Evolutionary conservation across 2,113 vertebrate genomes (phyloP).

Genomic region (Misgurnus mizolepis): DNA sequence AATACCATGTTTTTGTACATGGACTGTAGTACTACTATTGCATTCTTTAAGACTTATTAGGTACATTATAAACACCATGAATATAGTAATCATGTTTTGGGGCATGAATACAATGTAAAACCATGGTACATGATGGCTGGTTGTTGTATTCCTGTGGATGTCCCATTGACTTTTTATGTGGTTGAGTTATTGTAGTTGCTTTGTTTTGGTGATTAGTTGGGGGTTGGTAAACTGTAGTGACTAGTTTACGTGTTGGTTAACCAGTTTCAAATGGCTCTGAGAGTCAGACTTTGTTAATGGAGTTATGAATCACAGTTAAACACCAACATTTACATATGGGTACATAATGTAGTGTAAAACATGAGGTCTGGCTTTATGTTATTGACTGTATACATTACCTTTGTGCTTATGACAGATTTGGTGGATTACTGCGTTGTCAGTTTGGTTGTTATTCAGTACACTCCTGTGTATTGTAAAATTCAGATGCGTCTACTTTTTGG

Average conservation of each 20-base stretch:
- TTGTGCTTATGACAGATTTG: neutral
- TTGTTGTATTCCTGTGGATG: neutral
- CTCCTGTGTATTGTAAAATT: too few species aligned
- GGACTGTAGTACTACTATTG: neutral
- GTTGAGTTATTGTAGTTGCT: neutral
- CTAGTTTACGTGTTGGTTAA: neutral
- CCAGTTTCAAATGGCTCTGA: neutral
- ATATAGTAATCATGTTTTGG: too few species aligned
- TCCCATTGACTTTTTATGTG: neutral
- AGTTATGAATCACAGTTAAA: neutral
- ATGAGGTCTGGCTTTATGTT: neutral
- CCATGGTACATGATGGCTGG: neutral
- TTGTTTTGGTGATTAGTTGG: neutral
- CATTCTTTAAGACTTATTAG: neutral
- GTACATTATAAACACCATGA: neutral
- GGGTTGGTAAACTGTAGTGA: slow-evolving; percentile 8
- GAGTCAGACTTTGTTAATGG: neutral
- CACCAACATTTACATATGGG: neutral
- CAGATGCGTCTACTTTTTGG: neutral
- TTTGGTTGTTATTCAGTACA: neutral
- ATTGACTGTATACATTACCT: neutral
- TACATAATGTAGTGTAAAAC: neutral
- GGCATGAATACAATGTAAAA: too few species aligned
- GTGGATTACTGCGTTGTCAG: neutral
- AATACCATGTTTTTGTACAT: neutral